Conservation (phyloP, 1,140 invertebrate species). For the Delia radicum region DNA sequence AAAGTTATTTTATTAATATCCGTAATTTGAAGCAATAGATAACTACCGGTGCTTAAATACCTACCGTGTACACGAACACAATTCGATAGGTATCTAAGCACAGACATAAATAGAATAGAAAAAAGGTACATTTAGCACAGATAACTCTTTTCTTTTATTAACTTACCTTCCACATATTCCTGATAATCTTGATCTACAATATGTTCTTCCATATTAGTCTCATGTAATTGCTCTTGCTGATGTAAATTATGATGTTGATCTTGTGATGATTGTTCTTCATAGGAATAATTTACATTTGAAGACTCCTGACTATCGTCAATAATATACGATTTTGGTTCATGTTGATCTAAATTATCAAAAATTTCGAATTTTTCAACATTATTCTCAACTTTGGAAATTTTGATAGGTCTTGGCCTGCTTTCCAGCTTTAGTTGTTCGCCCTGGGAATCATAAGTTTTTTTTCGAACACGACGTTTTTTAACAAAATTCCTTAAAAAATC, state of each 20-base stretch:
- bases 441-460: neutral
- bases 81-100: too few relatives aligned
- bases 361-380: neutral
- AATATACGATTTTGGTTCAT: neutral
- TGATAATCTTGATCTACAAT: neutral
- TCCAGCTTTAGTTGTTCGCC: neutral
- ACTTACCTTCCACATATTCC: neutral
- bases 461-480: constrained; percentile 32
- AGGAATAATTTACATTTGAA: neutral
- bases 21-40: too few relatives aligned
- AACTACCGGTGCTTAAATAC: too few relatives aligned
- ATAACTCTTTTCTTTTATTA: neutral
- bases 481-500: constrained; percentile 48
- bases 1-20: too few relatives aligned
- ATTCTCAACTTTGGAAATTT: neutral
- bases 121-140: too few relatives aligned
- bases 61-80: too few relatives aligned
- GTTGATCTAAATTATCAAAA: neutral
- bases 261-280: neutral
- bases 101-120: too few relatives aligned
- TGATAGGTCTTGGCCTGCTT: neutral
- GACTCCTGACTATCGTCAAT: neutral
- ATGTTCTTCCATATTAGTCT: neutral
- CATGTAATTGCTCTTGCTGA: neutral
- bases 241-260: neutral